Evolutionary conservation across 2,888 invertebrate species (phyloP), one percentile per base, ranked within the genome.

Genomic region (Drosophila yooni): DNA sequence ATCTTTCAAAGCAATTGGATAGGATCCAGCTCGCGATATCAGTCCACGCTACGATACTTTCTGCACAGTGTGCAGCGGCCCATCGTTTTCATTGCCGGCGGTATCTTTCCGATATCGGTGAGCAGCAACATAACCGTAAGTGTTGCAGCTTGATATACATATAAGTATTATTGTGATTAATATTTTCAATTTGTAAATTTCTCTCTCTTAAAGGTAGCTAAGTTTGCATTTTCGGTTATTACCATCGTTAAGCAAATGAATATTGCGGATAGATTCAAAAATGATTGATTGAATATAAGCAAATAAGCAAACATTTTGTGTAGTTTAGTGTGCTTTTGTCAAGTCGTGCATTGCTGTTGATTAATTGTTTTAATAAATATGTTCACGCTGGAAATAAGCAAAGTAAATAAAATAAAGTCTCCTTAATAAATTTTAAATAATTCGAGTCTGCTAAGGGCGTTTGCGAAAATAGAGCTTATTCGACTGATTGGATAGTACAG

Each of bases 1-100:
- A 72, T 90, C 15, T 91, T 91, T 46, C 88, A 91, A 27, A 85
- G 87, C n/a, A 88, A 89, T 61, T 91, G 91, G 91, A 70, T 83
- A 21, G 76, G 71, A 34, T 81, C 88, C 46, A 74, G 65, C 6
- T 18, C 58, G 15, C 33, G 33, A 34, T 91, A 89, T 61, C 83
- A 80, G 56, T 76, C 79, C 31, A 74, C 87, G 8, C 68, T 83
- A 2, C 59, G 78, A 13, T 87, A 81, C 61, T 91, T 91, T 57
- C 77, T 91, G 4, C n/a, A 40, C 40, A 40, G n/a, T n/a, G 40
- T 40, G 40, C 40, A 40, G 40, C 40, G 10, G 10, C n/a, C 40
- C 40, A n/a, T 40, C 40, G 40, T n/a, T n/a, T 40, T 40, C 10
- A 2, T 40, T 1, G 40, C 87, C 40, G 85, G 86, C 36, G 90